These are phyloP conservation scores for Tapirus terrestris DNA, from an alignment of 2,113 vertebrate genomes.

Conservation along the genomic window DNA sequence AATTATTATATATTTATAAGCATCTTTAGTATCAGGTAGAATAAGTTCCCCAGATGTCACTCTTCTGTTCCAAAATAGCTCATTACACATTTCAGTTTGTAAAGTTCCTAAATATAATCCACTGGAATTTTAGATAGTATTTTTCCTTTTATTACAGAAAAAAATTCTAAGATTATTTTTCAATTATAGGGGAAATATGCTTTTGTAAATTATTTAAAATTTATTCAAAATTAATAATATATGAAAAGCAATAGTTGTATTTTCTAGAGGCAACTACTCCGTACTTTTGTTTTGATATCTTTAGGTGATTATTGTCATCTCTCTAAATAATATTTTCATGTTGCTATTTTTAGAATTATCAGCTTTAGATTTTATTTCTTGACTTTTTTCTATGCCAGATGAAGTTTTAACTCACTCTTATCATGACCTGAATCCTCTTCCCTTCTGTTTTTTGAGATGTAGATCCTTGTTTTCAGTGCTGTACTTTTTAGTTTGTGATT, in stretches of 20 bases:
- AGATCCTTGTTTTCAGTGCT: neutral
- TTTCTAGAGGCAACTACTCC: neutral
- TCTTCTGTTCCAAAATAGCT: slow-evolving; percentile 26
- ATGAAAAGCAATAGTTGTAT: neutral
- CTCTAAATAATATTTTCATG: neutral
- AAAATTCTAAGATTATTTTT: neutral
- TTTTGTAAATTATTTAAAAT: slow-evolving; percentile 11
- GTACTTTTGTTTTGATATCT: neutral
- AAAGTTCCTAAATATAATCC: slow-evolving; percentile 6
- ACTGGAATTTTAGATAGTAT: neutral
- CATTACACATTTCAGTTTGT: neutral
- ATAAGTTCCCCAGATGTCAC: neutral
- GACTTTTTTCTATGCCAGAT: neutral
- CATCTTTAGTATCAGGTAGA: neutral
- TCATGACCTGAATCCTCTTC: neutral
- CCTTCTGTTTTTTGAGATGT: neutral
- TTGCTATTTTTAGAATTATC: neutral
- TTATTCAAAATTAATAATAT: neutral
- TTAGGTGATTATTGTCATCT: neutral
- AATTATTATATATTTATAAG: neutral
- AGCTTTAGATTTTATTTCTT: neutral
- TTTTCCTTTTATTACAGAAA: slow-evolving; percentile 34
- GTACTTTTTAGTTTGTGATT: neutral
- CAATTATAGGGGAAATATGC: neutral
- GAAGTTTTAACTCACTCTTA: neutral